Base-by-base conservation (phyloP, 2,797 vertebrate genomes). In the Hozukius guyotensis region DNA sequence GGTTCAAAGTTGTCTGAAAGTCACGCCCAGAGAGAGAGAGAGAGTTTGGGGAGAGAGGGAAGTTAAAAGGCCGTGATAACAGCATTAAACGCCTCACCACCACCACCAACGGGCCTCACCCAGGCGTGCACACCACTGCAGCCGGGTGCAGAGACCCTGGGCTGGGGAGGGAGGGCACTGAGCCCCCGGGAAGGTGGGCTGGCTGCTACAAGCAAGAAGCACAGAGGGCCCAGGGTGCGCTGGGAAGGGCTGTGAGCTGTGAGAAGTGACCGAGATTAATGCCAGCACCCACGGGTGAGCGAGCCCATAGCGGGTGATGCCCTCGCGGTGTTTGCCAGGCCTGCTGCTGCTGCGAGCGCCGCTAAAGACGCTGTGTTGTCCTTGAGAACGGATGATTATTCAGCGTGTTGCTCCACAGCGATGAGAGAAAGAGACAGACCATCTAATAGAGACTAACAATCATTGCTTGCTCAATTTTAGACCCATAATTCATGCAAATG, bases 391-490 rank as follows among this genome's bases (percentile, higher is more conserved):
- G 74, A 69, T 72, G 82, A 89, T 87, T 77, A 80, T 77, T 80
- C 79, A 36, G 66, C 24, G 20, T 34, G 83, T 75, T 63, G 62
- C 68, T 64, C 62, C 75, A 31, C 60, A 20, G 56, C 61, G 79
- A 81, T 55, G 66, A 80, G 49, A 71, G 53, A 53, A 61, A 53
- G 56, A 87, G 78, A 87, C 88, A 75, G 75, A 78, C 10, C 63
- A 24, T 73, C 84, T 91, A 88, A 90, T 83, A 72, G 71, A 88
- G 85, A 89, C 79, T 70, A 92, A 90, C 87, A 90, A 83, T 89
- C 87, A 70, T 59, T 46, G 72, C 77, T 22, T n/a, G 61, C 82
- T 78, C 67, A 78, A 83, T 87, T 90, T 88, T 59, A 71, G 76
- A 25, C 55, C 73, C 66, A 87, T 89, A 87, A 90, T 83, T 91